A percentile compares a stretch with the other conserved stretches of the same genome.
Conservation (phyloP, 2,113 vertebrate species). For the Tupaia tana region DNA sequence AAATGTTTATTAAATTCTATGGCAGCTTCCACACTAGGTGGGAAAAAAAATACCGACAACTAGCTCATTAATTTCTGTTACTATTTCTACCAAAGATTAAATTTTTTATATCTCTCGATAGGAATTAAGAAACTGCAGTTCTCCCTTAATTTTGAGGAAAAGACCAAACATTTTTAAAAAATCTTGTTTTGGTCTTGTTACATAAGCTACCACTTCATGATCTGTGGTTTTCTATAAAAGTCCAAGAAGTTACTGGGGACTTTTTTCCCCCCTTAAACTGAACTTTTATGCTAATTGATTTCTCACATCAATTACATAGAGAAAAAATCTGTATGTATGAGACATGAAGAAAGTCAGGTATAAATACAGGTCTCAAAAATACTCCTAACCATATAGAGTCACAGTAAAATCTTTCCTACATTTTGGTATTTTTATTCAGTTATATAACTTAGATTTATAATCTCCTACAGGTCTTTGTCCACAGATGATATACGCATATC, state of each 20-base stretch:
- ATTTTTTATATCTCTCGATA: conserved; percentile 19
- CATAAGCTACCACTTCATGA: background rate
- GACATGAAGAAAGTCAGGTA: background rate
- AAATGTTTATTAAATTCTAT: background rate
- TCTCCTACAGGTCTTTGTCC: background rate
- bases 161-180: background rate
- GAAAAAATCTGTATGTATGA: background rate
- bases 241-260: background rate
- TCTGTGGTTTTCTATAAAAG: background rate
- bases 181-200: conserved; percentile 9
- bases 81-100: background rate
- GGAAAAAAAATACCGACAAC: background rate
- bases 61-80: background rate
- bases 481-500: background rate
- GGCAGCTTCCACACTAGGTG: background rate
- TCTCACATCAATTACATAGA: background rate
- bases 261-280: background rate
- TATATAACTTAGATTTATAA: background rate
- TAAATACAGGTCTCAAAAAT: conserved; percentile 25
- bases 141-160: conserved; percentile 25
- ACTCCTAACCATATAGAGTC: background rate
- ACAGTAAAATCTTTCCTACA: background rate
- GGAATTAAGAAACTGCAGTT: background rate
- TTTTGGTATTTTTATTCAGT: background rate
- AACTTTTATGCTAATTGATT: conserved; percentile 13